Evolutionary conservation across 2,113 vertebrate species (phyloP).

Genomic region (Onychostruthus taczanowskii): DNA sequence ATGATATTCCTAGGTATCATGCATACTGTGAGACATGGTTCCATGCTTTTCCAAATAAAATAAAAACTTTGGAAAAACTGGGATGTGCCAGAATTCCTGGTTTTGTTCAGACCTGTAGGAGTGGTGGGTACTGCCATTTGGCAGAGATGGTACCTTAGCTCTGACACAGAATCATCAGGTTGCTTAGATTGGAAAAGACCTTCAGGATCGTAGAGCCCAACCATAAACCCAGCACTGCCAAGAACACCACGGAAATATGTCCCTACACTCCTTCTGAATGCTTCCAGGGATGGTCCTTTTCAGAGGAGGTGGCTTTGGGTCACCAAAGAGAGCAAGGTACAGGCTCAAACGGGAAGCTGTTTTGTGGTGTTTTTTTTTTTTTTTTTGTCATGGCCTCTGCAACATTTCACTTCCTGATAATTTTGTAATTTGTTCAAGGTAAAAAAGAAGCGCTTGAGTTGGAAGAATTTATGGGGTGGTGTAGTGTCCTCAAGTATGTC

Average conservation of each 20-base stretch:
- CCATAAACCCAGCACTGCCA: neutral
- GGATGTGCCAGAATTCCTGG: neutral
- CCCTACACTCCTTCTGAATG: neutral
- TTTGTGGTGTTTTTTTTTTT: neutral
- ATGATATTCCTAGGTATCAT: neutral
- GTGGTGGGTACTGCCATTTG: neutral
- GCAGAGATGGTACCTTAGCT: neutral
- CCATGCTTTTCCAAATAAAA: neutral
- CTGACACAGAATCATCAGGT: neutral
- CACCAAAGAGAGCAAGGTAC: neutral
- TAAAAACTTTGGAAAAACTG: neutral
- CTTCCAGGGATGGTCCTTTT: neutral
- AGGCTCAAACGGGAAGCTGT: neutral
- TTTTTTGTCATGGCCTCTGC: neutral
- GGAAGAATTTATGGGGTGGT: neutral
- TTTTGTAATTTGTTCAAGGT: neutral
- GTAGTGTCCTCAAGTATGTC: rapidly evolving
- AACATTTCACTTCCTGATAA: neutral
- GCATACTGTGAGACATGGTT: neutral
- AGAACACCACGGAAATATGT: neutral
- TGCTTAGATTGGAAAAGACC: neutral
- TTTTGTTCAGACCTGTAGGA: neutral
- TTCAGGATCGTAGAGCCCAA: neutral
- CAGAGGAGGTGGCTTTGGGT: neutral
- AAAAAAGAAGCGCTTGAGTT: neutral